Evolutionary conservation across 2,113 vertebrate species (phyloP).

Genomic region (Bettongia penicillata): DNA sequence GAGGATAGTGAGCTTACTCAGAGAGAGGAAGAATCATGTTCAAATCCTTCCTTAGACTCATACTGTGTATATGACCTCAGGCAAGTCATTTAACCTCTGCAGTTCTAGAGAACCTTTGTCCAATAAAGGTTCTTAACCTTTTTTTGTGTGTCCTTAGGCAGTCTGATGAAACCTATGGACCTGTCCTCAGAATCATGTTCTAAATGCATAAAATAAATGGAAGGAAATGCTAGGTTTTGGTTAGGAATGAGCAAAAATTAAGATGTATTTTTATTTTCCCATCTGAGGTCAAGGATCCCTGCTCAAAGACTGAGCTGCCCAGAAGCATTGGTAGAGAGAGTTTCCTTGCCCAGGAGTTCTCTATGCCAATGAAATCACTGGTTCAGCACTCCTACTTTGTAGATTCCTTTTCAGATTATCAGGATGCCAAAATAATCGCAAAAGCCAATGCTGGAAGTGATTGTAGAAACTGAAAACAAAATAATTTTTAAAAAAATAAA

Average conservation of each 20-base stretch:
- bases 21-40: neutral
- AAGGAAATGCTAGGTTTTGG: neutral
- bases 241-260: neutral
- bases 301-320: neutral
- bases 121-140: neutral
- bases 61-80: neutral
- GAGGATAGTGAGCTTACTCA: neutral
- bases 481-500: too few relatives aligned
- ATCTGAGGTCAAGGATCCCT: neutral
- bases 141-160: neutral
- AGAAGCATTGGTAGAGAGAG: neutral
- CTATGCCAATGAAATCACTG: neutral
- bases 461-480: too few relatives aligned
- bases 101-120: neutral
- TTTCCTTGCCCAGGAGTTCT: neutral
- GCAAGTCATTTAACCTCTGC: neutral
- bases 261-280: neutral
- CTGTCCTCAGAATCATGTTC: neutral
- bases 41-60: neutral
- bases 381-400: neutral
- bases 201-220: neutral
- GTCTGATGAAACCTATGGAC: neutral
- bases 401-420: neutral
- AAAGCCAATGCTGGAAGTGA: neutral
- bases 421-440: slow-evolving; percentile 36